Evolutionary conservation across 2,113 vertebrate genomes (phyloP).

Genomic region (Esox niger): DNA sequence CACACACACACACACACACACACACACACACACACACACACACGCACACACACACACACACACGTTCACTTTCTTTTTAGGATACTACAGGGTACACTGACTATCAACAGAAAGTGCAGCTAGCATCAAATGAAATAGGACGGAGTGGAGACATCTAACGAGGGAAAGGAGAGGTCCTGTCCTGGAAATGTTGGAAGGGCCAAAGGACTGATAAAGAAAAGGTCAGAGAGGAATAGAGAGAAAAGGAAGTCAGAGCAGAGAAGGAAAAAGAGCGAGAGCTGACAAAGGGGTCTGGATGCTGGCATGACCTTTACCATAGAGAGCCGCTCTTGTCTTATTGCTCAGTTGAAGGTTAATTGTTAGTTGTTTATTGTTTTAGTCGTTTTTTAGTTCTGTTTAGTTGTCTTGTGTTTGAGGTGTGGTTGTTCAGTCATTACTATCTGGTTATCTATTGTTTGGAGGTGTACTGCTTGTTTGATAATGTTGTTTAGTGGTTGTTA

Average conservation of each 20-base stretch:
- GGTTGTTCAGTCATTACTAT: too few relatives aligned
- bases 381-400: too few relatives aligned
- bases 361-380: too few relatives aligned
- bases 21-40: conserved; percentile 1
- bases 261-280: background rate
- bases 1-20: conserved; percentile 11
- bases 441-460: too few relatives aligned
- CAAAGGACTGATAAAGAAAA: background rate
- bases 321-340: too few relatives aligned
- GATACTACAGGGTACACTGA: conserved; percentile 16
- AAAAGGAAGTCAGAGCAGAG: background rate
- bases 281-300: background rate
- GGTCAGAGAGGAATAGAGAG: background rate
- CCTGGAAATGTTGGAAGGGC: conserved; percentile 17
- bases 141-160: conserved; percentile 33
- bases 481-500: too few relatives aligned
- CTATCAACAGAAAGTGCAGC: conserved; percentile 26
- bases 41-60: background rate
- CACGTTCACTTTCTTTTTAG: conserved; percentile 12
- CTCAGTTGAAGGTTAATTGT: too few relatives aligned
- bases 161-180: conserved; percentile 29
- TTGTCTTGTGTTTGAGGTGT: too few relatives aligned
- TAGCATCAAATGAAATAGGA: conserved; percentile 21
- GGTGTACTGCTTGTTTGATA: too few relatives aligned
- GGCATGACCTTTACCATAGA: too few relatives aligned